phyloP scores from a whole-genome alignment of 2,888 invertebrate genomes.

The Allacma fusca region DNA sequence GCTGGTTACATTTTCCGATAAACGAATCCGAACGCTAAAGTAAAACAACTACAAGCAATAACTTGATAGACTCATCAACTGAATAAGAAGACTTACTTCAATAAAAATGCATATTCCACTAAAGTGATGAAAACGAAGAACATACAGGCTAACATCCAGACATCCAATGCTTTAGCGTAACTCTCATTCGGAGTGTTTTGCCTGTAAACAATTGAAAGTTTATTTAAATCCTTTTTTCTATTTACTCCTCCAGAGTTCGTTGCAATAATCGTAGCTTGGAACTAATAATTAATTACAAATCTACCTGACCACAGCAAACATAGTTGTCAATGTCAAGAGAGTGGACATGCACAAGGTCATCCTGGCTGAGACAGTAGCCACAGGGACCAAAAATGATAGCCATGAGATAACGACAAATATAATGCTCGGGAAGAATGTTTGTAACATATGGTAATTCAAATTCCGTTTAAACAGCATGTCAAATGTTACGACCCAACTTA shows the following conservation, averaged over 20 bases:
- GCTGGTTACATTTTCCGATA: background rate
- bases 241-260: no score
- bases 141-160: slow-evolving; percentile 46
- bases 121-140: slow-evolving; percentile 41
- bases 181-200: slow-evolving; percentile 45
- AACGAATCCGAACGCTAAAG: no score
- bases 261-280: no score
- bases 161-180: slow-evolving; percentile 43
- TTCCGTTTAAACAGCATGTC: slow-evolving; percentile 44
- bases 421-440: slow-evolving; percentile 56
- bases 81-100: slow-evolving; percentile 40
- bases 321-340: slow-evolving; percentile 55
- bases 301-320: slow-evolving; percentile 57
- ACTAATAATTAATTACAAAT: slow-evolving; percentile 2
- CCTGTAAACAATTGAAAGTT: slow-evolving; percentile 25
- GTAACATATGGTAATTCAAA: slow-evolving; percentile 54
- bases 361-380: slow-evolving; percentile 51
- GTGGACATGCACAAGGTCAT: slow-evolving; percentile 57
- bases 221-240: no score
- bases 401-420: slow-evolving; percentile 58
- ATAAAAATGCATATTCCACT: slow-evolving; percentile 38
- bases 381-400: slow-evolving; percentile 57
- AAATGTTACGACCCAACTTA: slow-evolving; percentile 49
- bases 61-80: no score
- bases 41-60: slow-evolving; percentile 4